Evolutionary conservation across 1,140 invertebrate genomes (phyloP).

Genomic region (Globodera rostochiensis): DNA sequence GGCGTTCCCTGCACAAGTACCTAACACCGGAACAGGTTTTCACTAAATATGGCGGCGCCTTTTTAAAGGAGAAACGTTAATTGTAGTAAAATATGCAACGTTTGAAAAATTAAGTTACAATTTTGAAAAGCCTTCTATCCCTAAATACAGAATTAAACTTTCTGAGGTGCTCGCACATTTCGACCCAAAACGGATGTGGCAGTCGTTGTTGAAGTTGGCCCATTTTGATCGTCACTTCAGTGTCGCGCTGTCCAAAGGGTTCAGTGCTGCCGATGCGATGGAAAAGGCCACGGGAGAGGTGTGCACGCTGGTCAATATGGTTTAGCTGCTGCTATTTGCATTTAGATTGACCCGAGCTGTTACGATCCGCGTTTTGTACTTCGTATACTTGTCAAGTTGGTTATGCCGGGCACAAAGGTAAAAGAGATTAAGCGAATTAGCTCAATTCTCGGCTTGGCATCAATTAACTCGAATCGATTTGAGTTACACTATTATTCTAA

Average conservation of each 20-base stretch:
- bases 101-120: background rate
- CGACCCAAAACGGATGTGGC: slow-evolving; percentile 41
- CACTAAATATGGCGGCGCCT: background rate
- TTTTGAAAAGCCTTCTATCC: background rate
- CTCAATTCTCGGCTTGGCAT: background rate
- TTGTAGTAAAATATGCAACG: too few relatives aligned
- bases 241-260: background rate
- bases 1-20: slow-evolving; percentile 32
- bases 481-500: too few relatives aligned
- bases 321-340: background rate
- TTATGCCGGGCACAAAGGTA: slow-evolving; percentile 51
- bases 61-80: too few relatives aligned
- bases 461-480: background rate
- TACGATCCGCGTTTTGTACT: slow-evolving; percentile 54
- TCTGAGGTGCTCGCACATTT: slow-evolving; percentile 45
- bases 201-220: slow-evolving; percentile 37
- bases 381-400: slow-evolving; percentile 40
- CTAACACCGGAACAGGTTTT: slow-evolving; percentile 31
- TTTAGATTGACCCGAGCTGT: slow-evolving; percentile 26
- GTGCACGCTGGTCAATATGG: background rate
- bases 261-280: slow-evolving; percentile 17
- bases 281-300: slow-evolving; percentile 21
- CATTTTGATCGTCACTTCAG: slow-evolving; percentile 25
- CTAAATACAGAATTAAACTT: background rate
- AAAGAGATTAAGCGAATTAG: background rate